Conservation (phyloP, 2,113 vertebrate genomes). For the Malurus melanocephalus region DNA sequence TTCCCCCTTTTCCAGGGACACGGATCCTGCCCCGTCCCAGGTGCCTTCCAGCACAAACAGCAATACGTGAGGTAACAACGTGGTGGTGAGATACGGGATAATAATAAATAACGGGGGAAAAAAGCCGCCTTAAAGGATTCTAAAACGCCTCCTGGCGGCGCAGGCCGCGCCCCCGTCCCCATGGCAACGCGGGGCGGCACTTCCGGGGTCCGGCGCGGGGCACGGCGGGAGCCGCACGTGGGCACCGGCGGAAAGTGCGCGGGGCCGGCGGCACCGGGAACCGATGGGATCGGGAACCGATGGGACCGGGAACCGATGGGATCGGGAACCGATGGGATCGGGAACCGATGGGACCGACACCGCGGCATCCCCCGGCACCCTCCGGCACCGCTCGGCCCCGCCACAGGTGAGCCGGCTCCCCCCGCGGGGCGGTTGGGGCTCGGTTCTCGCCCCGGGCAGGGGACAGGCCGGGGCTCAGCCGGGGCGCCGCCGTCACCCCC, state of each 20-base stretch:
- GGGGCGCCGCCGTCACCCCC: no score
- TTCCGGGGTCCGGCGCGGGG: slow-evolving; percentile 3
- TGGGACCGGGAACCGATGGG: not conserved
- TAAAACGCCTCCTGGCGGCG: not conserved
- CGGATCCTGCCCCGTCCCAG: accelerated
- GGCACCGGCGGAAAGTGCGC: not conserved
- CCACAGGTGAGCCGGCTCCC: not conserved
- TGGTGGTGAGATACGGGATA: accelerated
- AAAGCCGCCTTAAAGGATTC: accelerated
- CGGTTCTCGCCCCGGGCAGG: not conserved
- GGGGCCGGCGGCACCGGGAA: not conserved
- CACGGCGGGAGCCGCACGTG: not conserved
- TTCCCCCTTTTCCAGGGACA: not conserved
- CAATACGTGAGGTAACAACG: not conserved
- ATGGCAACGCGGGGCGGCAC: not conserved
- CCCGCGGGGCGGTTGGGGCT: accelerated
- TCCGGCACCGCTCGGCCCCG: not conserved
- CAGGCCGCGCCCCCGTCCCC: not conserved
- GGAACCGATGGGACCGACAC: not conserved
- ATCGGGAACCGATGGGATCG: not conserved
- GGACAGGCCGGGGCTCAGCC: not conserved
- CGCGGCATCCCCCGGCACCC: not conserved
- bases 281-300: not conserved
- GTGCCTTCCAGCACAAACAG: no score
- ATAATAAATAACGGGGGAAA: accelerated